phyloP scores from a whole-genome alignment of 2,888 invertebrate genomes.

The Ophion ventricosus region DNA sequence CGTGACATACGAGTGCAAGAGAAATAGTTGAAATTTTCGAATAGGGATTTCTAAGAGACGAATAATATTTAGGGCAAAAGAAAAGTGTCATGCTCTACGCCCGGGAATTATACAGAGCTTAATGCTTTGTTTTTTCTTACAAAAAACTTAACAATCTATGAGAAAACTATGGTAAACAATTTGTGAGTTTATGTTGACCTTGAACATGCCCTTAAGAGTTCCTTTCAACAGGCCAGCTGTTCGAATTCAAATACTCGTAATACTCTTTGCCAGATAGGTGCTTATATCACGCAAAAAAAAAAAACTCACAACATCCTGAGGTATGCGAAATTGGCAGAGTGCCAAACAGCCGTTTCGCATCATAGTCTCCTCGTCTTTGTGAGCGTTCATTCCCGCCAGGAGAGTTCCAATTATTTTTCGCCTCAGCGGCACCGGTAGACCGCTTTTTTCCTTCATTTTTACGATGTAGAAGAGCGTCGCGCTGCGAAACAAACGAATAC shows the following conservation, averaged over 20 bases:
- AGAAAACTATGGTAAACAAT: no score
- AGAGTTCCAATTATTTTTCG: constrained; percentile 92
- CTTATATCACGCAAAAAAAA: constrained; percentile 1
- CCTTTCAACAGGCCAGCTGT: neutral
- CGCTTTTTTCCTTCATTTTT: constrained; percentile 91
- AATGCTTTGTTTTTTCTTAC: no score
- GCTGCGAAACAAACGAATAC: constrained; percentile 83
- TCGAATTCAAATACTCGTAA: neutral
- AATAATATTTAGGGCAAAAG: no score
- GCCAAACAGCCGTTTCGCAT: constrained; percentile 98
- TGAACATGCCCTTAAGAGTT: no score
- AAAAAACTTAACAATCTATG: no score
- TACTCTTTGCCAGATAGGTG: neutral
- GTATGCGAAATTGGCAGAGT: constrained; percentile 97
- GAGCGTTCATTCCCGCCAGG: constrained; percentile 94
- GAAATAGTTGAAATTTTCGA: no score
- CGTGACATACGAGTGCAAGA: no score
- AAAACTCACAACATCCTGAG: constrained; percentile 93
- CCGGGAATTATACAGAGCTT: no score
- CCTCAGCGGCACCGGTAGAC: constrained; percentile 90
- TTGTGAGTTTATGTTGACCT: no score
- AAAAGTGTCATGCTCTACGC: no score
- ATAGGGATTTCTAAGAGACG: no score
- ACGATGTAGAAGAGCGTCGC: constrained; percentile 98
- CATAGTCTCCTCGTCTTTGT: constrained; percentile 95